Evolutionary conservation across 2,797 vertebrate genomes (phyloP), one percentile per base, ranked within the genome.

Genomic region (Odontamblyopus rebecca): DNA sequence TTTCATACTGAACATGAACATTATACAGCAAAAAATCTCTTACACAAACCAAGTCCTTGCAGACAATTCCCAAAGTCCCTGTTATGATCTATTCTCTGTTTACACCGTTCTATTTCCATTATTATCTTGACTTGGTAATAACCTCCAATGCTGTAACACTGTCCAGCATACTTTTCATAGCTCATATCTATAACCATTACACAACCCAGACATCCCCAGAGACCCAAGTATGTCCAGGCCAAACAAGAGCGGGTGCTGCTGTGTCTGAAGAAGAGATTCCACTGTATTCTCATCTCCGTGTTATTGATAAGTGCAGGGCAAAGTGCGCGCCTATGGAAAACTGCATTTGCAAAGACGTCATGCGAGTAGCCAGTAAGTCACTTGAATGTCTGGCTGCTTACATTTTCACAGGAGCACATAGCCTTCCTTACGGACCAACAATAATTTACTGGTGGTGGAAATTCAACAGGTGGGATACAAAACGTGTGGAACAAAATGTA

Each of bases 121-220:
- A 78, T 77, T 85, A 81, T 86, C 30, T 9, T 38, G 35, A 38
- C 35, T 38, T 38, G 1, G 35, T 38, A 38, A 35, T 35, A 32
- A 57, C 69, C 12, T 15, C 73, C 60, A 68, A 53, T 50, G 61
- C 75, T 78, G 79, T 66, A 70, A 71, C 27, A 48, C 44, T 11
- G 54, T 64, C 76, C 77, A 65, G 77, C 68, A 79, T 66, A 48
- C 81, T 82, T 71, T 59, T 73, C 75, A 69, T 71, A 76, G 67
- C 78, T 82, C 67, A 76, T 72, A 80, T 81, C 82, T 77, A 77
- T 69, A 86, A 38, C 70, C 77, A 67, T 78, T 78, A 63, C 73
- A 72, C 89, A 87, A 89, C 91, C 89, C 84, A 92, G 87, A 91
- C 85, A 81, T 84, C 87, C 74, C 77, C 74, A 53, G 78, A 77